Percentiles rank a stretch among this genome's conserved stretches.
Conservation (phyloP, 1,140 invertebrate species). For the Anastrepha ludens region DNA sequence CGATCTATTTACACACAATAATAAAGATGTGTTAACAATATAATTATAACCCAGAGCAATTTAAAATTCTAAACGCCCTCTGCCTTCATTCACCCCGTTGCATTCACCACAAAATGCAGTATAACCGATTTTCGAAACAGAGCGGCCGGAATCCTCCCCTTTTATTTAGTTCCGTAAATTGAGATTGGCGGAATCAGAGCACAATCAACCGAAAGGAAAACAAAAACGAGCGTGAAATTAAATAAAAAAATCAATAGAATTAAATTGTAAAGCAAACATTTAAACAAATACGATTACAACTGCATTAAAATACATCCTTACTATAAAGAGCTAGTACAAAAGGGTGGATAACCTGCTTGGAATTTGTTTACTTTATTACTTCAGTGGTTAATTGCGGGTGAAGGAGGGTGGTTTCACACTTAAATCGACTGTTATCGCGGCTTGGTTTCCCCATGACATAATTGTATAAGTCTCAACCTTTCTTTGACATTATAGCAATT, state of each 20-base stretch:
- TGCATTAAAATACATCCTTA: constrained; percentile 54
- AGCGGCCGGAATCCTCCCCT: constrained; percentile 48
- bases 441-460: background rate
- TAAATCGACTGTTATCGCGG: background rate
- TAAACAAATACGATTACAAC: constrained; percentile 58
- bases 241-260: constrained; percentile 43
- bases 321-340: background rate
- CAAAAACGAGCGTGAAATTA: constrained; percentile 44
- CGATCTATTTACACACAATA: constrained; percentile 52
- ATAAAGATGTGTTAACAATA: constrained; percentile 74
- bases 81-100: no score
- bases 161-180: background rate
- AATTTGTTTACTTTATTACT: constrained; percentile 56
- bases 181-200: constrained; percentile 20
- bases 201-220: constrained; percentile 36
- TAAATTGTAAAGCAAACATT: constrained; percentile 56
- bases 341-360: constrained; percentile 30
- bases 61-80: constrained; percentile 16
- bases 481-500: background rate
- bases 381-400: constrained; percentile 57
- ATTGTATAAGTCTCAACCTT: background rate
- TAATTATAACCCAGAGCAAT: constrained; percentile 70
- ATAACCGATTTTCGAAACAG: background rate
- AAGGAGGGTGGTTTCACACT: background rate
- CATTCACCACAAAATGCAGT: background rate